Conservation (phyloP, 2,113 vertebrate genomes). For the Bubo scandiacus region DNA sequence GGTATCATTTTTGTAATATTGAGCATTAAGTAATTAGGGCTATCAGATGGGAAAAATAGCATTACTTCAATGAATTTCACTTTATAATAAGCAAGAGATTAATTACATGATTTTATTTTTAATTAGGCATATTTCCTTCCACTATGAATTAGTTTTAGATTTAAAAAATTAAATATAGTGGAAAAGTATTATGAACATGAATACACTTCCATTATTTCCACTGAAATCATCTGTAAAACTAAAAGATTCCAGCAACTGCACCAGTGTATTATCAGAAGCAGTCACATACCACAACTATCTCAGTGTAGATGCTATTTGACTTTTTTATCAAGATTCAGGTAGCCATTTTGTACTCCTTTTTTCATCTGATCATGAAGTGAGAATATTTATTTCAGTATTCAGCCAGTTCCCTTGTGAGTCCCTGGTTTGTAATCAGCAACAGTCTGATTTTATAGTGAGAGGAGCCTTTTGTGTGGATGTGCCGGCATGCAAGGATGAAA, state of each 20-base stretch:
- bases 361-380: background rate
- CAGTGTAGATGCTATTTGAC: background rate
- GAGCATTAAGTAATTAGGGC: background rate
- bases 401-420: background rate
- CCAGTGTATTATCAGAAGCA: background rate
- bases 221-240: background rate
- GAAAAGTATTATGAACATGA: background rate
- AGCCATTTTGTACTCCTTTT: background rate
- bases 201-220: background rate
- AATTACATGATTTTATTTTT: background rate
- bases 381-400: background rate
- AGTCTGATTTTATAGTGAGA: background rate
- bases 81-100: background rate
- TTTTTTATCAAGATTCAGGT: background rate
- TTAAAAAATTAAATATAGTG: background rate
- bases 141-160: background rate
- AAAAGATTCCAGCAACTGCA: background rate
- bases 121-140: background rate
- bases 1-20: background rate
- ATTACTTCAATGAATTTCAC: background rate
- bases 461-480: background rate
- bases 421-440: background rate
- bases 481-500: background rate
- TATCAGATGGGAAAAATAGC: background rate
- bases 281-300: background rate